phyloP scores from a whole-genome alignment of 2,113 vertebrate species.

The Meriones unguiculatus region DNA sequence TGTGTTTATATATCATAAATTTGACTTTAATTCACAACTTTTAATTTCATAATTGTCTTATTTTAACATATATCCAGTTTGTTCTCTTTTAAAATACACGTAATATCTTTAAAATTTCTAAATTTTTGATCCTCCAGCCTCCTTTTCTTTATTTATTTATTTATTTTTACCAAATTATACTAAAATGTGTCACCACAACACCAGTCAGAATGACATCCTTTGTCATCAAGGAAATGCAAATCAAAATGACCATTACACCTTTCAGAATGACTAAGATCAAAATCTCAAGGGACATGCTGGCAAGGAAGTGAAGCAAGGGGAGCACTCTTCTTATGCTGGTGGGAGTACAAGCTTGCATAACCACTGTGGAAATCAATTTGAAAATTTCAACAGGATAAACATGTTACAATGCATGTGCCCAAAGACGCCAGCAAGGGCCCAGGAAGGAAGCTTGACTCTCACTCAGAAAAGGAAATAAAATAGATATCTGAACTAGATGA shows the following conservation, averaged over 20 bases:
- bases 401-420: no score
- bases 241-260: no score
- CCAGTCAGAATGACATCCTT: not conserved
- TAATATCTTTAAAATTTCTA: not conserved
- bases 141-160: not conserved
- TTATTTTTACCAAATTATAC: not conserved
- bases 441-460: no score
- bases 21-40: not conserved
- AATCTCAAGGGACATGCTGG: not conserved
- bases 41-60: not conserved
- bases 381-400: no score
- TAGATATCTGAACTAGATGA: no score
- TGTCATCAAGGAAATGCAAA: no score
- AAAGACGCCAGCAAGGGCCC: no score
- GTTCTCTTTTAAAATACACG: not conserved
- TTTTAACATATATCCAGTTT: not conserved
- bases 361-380: not conserved
- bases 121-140: no score
- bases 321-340: not conserved
- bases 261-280: no score
- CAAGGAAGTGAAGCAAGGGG: no score
- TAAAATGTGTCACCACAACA: not conserved
- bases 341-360: not conserved
- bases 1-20: not conserved
- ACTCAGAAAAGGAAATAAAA: no score